Percentiles rank a stretch among this genome's conserved stretches.
These are phyloP conservation scores for Synanthedon tipuliformis DNA, from an alignment of 2,888 invertebrate species.

Conservation along the genomic window DNA sequence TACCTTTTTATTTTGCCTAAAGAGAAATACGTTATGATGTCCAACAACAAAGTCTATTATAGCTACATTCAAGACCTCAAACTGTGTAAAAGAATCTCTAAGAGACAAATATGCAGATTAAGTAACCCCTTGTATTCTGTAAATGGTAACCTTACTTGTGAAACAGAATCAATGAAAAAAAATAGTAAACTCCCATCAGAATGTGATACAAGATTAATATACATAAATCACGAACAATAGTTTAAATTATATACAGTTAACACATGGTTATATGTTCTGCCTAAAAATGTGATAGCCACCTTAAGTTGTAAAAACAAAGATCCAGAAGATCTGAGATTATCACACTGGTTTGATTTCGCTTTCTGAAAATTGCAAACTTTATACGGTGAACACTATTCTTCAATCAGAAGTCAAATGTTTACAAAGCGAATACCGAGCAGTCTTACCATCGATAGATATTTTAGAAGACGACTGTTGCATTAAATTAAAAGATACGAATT, in stretches of 20 bases:
- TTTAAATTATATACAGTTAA: slow-evolving; percentile 5
- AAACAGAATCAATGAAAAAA: too few species aligned
- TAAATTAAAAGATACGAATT: slow-evolving; percentile 4
- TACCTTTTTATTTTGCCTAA: slow-evolving; percentile 11
- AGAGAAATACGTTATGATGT: slow-evolving; percentile 9
- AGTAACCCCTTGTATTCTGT: background rate
- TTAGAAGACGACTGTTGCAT: slow-evolving; percentile 9
- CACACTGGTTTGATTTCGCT: slow-evolving; percentile 3
- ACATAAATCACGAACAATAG: slow-evolving; percentile 2
- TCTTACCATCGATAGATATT: slow-evolving; percentile 2
- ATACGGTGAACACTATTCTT: slow-evolving; percentile 2
- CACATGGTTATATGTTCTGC: slow-evolving; percentile 5
- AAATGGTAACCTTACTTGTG: too few species aligned
- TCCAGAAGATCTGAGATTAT: slow-evolving; percentile 8
- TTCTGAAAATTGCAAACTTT: slow-evolving; percentile 7
- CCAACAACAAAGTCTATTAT: slow-evolving; percentile 8
- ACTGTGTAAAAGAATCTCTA: slow-evolving; percentile 6
- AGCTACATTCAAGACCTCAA: slow-evolving; percentile 6
- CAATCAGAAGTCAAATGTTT: slow-evolving; percentile 2
- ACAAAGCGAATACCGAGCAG: slow-evolving; percentile 4
- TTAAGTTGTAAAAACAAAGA: slow-evolving; percentile 7
- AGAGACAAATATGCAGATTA: slow-evolving; percentile 8
- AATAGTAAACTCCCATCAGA: too few species aligned
- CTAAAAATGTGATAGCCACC: slow-evolving; percentile 4
- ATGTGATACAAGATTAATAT: too few species aligned